Evolutionary conservation across 1,140 invertebrate genomes (phyloP), one percentile per base, ranked within the genome.

Genomic region (Drosophila yakuba): DNA sequence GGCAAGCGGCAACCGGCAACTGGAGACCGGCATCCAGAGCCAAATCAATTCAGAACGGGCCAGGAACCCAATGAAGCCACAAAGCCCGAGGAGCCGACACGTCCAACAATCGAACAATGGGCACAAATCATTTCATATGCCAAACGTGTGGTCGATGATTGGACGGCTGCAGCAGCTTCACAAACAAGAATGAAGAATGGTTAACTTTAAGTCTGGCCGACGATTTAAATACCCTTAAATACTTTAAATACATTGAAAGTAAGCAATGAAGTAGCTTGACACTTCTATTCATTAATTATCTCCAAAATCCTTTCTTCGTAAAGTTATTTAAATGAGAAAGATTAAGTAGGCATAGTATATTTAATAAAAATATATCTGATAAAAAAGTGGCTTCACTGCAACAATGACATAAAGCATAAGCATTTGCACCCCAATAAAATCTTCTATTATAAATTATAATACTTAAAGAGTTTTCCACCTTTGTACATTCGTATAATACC

Each of bases 111-210:
- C 77, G 83, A 88, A 86, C 83, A 86, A 86, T 86, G 83, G 82
- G 66, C 83, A 86, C 83, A 86, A 89, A 88, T 88, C 83, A 88
- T 88, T 88, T 88, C 67, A 88, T 88, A 88, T 88, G 83, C 83
- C 80, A 62, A 88, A 63, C 84, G 84, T 88, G 83, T 88, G 83
- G 83, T 83, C 83, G 50, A 69, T 72, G 73, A 75, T 75, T 75
- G 73, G 71, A 36, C 32, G 69, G 41, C 67, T 68, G 67, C 67
- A 71, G 14, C 63, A 48, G 36, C 47, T 48, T 28, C 28, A 25
- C 7, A 14, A 55, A 39, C 28, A 55, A 56, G 47, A 74, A 17
- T 23, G 32, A 71, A 71, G 32, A 25, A 10, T 60, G 64, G 61
- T 52, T 68, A 0, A 11, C 2, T 48, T 52, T 4, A 0, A 4